Base-by-base conservation (phyloP, 2,797 vertebrate genomes). In the Tadarida brasiliensis region DNA sequence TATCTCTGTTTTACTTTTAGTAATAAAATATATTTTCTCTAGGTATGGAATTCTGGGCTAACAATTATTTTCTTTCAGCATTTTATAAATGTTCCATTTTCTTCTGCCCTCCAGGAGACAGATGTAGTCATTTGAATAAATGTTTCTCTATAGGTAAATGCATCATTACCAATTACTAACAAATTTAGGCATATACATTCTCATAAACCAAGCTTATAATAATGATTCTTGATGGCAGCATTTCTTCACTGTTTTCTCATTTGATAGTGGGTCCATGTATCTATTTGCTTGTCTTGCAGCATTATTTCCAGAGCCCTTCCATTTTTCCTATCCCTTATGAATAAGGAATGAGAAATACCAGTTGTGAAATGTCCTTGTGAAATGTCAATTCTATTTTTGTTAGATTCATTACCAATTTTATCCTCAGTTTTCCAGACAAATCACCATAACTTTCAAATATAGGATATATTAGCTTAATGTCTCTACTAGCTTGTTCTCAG, bases 1-100 rank as follows among this genome's bases (percentile, higher is more conserved):
- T 81, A 84, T 71, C 20, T 54, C 20, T 65, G 47, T 76, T 89
- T 94, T 30, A 49, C 83, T 39, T 70, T 95, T 39, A 86, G 91
- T 77, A n/a, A 39, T 93, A 82, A 91, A 91, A 85, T 35, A 89
- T 57, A 24, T n/a, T 74, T 68, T 35, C n/a, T 33, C 65, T 35
- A 17, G 65, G 33, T 68, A 33, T 68, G n/a, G n/a, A 68, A 68
- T 93, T 93, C 24, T 93, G 35, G 28, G 44, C 85, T 96, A 74
- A 86, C 59, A 82, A 71, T 91, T 67, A 54, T 82, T 96, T 93
- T 91, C 33, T 86, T 91, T 94, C 70, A 89, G 39, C 1, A 33
- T 54, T 89, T 92, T 84, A 11, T 33, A 87, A 68, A 92, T 87
- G 61, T 95, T 57, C 28, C 10, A 47, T 56, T 96, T 87, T 76